A percentile compares a stretch with the other conserved stretches of the same genome.
Evolutionary conservation across 2,888 invertebrate genomes (phyloP).

Genomic region (Seira sanloemensis): DNA sequence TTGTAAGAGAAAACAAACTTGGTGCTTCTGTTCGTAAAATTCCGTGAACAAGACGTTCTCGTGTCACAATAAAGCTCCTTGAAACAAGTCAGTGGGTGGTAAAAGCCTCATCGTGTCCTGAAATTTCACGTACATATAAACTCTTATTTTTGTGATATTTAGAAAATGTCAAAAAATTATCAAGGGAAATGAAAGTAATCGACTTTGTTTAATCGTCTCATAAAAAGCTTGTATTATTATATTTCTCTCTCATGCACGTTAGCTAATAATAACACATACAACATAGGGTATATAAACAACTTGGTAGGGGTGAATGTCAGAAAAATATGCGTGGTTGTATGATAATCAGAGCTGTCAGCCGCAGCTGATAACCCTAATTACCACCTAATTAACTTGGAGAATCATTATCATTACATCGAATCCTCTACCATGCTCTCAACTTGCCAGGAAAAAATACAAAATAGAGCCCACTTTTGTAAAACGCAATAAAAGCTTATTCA

Average conservation of each 20-base stretch:
- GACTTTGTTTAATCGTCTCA: background rate
- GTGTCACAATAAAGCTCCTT: no score
- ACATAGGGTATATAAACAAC: conserved; percentile 50
- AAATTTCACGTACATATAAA: background rate
- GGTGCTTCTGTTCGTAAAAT: no score
- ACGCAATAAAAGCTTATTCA: no score
- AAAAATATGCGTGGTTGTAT: conserved; percentile 55
- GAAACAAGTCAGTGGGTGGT: background rate
- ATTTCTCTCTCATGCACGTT: background rate
- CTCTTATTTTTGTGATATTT: background rate
- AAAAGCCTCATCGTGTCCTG: background rate
- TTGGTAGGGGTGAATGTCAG: conserved; percentile 65
- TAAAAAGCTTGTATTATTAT: no score
- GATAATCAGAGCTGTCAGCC: conserved; percentile 64
- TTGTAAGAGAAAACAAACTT: no score
- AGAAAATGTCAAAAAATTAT: background rate
- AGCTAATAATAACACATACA: background rate
- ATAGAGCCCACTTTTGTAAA: background rate
- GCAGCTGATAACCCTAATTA: conserved; percentile 68
- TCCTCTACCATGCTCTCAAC: background rate
- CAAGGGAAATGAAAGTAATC: background rate
- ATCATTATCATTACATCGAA: background rate
- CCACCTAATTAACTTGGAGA: conserved; percentile 61
- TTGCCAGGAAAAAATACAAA: background rate
- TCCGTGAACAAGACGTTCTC: no score